These are phyloP conservation scores for Drosophila nigrodunni DNA, from an alignment of 1,140 invertebrate genomes.

Conservation along the genomic window DNA sequence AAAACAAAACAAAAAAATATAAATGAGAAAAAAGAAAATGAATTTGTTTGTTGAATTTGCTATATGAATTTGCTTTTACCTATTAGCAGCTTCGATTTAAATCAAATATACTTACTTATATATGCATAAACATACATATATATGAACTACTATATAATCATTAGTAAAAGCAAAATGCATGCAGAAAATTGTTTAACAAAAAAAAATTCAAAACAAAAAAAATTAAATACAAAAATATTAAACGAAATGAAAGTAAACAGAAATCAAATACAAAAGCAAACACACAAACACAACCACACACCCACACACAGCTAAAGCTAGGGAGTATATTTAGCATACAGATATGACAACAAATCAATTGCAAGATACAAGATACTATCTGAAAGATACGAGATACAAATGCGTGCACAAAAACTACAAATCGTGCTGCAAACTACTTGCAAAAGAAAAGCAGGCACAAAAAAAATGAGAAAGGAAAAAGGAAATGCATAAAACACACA, in stretches of 20 bases:
- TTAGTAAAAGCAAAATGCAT: conserved; percentile 54
- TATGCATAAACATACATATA: conserved; percentile 45
- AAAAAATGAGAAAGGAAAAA: conserved; percentile 23
- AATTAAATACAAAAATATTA: conserved; percentile 30
- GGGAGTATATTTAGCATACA: conserved; percentile 20
- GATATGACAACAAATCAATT: conserved; percentile 25
- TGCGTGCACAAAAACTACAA: conserved; percentile 26
- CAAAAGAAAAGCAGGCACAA: conserved; percentile 35
- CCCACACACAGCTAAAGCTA: conserved; percentile 8
- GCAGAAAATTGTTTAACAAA: conserved; percentile 49
- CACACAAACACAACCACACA: conserved; percentile 17
- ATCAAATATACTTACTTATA: conserved; percentile 74
- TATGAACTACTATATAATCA: conserved; percentile 72
- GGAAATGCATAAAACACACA: conserved; percentile 18
- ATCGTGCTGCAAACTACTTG: conserved; percentile 23
- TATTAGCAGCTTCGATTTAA: conserved; percentile 82
- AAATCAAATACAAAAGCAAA: conserved; percentile 19
- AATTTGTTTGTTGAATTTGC: conserved; percentile 78
- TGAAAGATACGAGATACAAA: conserved; percentile 5
- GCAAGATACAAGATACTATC: neutral
- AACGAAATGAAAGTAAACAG: conserved; percentile 31
- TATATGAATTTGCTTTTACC: conserved; percentile 71
- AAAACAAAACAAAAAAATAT: conserved; percentile 28
- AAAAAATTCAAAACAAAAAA: conserved; percentile 31
- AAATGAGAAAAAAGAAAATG: conserved; percentile 12